A percentile compares a stretch with the other conserved stretches of the same genome.
Conservation (phyloP, 1,140 invertebrate species). For the Acromyrmex charruanus region DNA sequence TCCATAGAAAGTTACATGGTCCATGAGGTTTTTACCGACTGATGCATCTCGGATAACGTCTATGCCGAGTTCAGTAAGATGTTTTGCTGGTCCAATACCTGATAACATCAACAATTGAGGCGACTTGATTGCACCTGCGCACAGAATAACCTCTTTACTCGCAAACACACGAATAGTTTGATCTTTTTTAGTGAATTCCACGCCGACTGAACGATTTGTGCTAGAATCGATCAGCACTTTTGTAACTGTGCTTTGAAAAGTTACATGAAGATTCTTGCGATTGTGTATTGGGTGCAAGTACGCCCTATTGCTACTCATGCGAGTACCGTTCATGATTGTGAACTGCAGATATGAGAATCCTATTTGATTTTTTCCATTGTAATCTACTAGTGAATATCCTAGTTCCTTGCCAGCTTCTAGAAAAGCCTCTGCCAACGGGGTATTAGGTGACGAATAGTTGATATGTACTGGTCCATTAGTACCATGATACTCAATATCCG, state of each 20-base stretch:
- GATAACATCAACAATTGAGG: not conserved
- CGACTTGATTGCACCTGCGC: not conserved
- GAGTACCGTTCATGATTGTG: not conserved
- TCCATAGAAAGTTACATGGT: not conserved
- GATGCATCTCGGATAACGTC: not conserved
- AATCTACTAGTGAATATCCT: not conserved
- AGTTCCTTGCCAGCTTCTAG: not conserved
- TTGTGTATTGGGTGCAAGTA: not conserved
- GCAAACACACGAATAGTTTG: not conserved
- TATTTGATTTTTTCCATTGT: not conserved
- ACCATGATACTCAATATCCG: not conserved
- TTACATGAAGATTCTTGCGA: not conserved
- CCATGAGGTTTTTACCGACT: not conserved
- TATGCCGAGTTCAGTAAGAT: not conserved
- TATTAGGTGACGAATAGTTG: not conserved
- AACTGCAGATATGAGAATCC: not conserved
- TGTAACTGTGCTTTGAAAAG: not conserved
- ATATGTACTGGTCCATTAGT: constrained; percentile 1
- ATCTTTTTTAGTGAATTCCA: not conserved
- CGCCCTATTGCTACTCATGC: not conserved
- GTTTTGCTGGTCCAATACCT: not conserved
- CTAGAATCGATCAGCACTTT: not conserved
- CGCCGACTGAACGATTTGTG: not conserved
- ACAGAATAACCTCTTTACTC: not conserved
- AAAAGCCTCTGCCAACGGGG: not conserved